Conservation (phyloP, 2,113 vertebrate species). For the Turdus rufiventris region DNA sequence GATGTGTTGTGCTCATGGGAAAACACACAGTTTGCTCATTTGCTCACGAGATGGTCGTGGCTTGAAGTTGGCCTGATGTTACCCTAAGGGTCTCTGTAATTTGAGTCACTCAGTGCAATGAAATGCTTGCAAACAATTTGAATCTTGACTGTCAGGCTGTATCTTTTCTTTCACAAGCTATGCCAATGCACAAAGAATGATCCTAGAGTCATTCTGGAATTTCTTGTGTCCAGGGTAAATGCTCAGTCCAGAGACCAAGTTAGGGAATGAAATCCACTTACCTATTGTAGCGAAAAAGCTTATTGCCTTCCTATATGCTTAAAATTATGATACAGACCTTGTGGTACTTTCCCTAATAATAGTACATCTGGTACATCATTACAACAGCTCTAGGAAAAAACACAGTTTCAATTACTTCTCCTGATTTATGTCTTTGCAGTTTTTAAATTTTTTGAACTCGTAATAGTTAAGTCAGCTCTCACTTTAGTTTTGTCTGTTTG, state of each 20-base stretch:
- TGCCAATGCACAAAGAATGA: neutral
- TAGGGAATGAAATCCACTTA: neutral
- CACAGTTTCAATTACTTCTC: neutral
- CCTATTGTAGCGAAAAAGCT: neutral
- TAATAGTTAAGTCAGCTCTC: neutral
- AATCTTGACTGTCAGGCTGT: neutral
- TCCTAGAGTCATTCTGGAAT: neutral
- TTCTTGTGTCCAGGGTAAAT: neutral
- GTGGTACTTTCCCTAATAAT: neutral
- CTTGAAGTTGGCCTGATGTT: neutral
- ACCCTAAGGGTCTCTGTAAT: neutral
- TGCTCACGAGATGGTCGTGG: neutral
- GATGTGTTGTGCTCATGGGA: accelerated
- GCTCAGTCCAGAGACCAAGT: neutral
- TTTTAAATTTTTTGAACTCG: neutral
- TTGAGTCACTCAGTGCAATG: neutral
- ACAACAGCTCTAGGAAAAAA: accelerated
- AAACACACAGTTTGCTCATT: neutral
- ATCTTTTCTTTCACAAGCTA: neutral
- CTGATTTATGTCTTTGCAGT: neutral
- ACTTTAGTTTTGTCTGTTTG: neutral
- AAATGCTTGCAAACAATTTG: neutral
- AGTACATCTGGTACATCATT: neutral
- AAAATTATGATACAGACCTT: neutral
- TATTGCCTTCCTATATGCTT: neutral